Base-by-base conservation (phyloP, 2,888 invertebrate genomes). In the Camponotus fellah region DNA sequence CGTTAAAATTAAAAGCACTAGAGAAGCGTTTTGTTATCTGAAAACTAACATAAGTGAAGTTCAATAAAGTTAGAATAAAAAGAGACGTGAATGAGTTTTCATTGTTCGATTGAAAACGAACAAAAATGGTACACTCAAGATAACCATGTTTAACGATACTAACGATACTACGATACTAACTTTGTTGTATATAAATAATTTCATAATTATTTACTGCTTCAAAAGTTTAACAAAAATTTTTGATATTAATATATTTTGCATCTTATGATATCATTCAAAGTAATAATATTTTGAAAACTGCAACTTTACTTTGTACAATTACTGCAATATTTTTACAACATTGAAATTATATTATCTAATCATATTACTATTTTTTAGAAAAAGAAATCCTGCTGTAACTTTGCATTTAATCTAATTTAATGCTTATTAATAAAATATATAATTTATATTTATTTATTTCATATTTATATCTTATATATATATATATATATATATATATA, bases 81-180 rank as follows among this genome's bases (percentile, higher is more conserved):
- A 60, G 58, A 46, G 74, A 74, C 74, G 34, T 34, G 75, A 72
- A 58, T 72, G 77, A 79, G 79, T 58, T 79, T 79, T 74, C 43
- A 34, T 34, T 58, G 75, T 60, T 46, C 69, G 56, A 43, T 58
- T 46, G 75, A 79, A 74, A 79, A 58, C 43, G 32, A 0, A 34
- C 10, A 21, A 58, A 72, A 79, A 79, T 79, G 72, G 21, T 43
- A 43, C 17, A 46, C 34, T 46, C 43, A 43, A 21, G 58, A 1
- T 74, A 79, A 46, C 21, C 3, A 75, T 60, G 43, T 46, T 46
- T 72, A 79, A 49, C 8, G 0, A 14, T 17, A 49, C 9, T 43
- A 69, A 21, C 40, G n/a, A n/a, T n/a, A n/a, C n/a, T n/a, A 49
- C 8, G 0, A 14, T 17, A 49, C 9, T 43, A 69, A 21, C 40